phyloP scores from a whole-genome alignment of 2,113 vertebrate species.

The Brachirus orientalis region DNA sequence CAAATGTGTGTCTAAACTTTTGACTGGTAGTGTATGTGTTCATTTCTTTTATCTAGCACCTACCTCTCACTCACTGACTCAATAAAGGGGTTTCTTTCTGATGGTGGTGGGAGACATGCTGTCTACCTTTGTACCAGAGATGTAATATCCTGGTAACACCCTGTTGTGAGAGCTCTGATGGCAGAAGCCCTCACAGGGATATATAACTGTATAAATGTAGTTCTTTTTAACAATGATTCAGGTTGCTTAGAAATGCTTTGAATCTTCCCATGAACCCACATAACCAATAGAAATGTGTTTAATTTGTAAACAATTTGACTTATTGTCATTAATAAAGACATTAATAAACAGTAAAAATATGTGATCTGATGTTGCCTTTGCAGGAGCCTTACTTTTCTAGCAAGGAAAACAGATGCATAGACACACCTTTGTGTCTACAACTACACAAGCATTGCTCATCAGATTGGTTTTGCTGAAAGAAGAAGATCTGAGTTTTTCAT shows the following conservation, averaged over 20 bases:
- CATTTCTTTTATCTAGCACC: conserved; percentile 18
- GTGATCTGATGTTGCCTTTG: neutral
- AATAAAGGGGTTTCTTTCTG: conserved; percentile 22
- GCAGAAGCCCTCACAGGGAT: conserved; percentile 35
- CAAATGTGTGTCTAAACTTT: no score
- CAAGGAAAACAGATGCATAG: neutral
- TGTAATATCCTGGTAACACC: conserved; percentile 12
- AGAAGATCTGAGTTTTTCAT: conserved; percentile 19
- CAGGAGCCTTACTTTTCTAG: neutral
- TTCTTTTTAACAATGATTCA: conserved; percentile 53
- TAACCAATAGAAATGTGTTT: conserved; percentile 25
- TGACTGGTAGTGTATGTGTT: neutral
- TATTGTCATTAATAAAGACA: conserved; percentile 7
- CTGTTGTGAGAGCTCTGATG: conserved; percentile 43
- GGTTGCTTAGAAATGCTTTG: conserved; percentile 46
- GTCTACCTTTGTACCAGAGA: conserved; percentile 44
- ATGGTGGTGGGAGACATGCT: conserved; percentile 28
- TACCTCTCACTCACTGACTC: conserved; percentile 15
- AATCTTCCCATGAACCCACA: conserved; percentile 31
- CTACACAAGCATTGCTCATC: conserved; percentile 8
- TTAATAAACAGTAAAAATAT: neutral
- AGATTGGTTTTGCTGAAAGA: conserved; percentile 33
- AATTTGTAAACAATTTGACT: conserved; percentile 19
- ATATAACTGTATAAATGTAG: conserved; percentile 52
- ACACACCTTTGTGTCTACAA: neutral